Percentiles rank a stretch among this genome's conserved stretches.
Evolutionary conservation across 2,113 vertebrate genomes (phyloP).

Genomic region (Camelus dromedarius): DNA sequence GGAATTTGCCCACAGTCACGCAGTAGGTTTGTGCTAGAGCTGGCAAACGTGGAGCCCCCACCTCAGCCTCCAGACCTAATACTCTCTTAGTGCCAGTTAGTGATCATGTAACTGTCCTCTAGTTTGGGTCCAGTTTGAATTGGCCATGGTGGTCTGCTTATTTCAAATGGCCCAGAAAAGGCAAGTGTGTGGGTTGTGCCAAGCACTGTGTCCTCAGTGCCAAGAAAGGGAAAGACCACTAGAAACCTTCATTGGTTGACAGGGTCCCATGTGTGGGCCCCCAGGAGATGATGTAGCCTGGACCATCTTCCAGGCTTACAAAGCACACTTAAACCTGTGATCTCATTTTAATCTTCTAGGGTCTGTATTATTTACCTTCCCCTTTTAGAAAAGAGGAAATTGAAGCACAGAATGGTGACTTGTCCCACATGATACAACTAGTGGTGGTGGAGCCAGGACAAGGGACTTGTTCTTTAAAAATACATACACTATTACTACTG

Average conservation of each 20-base stretch:
- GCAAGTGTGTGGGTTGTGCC: neutral
- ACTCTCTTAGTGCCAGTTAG: neutral
- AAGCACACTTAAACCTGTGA: neutral
- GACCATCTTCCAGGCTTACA: neutral
- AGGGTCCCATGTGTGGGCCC: no score
- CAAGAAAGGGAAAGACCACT: neutral
- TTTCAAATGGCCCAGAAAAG: constrained; percentile 25
- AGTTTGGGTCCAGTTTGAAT: neutral
- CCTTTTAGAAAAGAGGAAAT: neutral
- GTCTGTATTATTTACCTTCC: neutral
- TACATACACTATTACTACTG: neutral
- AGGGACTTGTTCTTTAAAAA: neutral
- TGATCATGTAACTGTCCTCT: neutral
- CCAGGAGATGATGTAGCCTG: neutral
- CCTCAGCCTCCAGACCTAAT: neutral
- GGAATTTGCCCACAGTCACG: neutral
- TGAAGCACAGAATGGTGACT: neutral
- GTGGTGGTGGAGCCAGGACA: neutral
- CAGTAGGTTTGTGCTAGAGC: neutral
- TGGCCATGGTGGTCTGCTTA: neutral
- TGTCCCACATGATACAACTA: neutral
- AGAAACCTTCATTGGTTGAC: neutral
- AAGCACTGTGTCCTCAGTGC: neutral
- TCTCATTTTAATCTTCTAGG: neutral
- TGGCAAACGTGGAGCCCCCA: neutral